Evolutionary conservation across 2,888 invertebrate genomes (phyloP).

Genomic region (Lamproptera curius): DNA sequence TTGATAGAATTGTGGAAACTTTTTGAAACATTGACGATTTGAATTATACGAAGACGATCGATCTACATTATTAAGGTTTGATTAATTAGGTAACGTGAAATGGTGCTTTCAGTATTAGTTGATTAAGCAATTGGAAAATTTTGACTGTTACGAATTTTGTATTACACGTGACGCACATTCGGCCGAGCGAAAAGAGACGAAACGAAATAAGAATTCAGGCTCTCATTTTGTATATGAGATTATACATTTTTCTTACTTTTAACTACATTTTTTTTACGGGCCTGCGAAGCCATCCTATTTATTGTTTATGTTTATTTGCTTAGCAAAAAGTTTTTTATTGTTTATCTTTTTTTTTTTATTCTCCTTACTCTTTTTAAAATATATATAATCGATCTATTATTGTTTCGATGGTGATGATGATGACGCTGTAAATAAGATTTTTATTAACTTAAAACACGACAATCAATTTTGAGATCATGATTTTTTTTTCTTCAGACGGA

Average conservation of each 20-base stretch:
- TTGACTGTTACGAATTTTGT: conserved; percentile 38
- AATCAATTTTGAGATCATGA: conserved; percentile 31
- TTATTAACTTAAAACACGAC: conserved; percentile 54
- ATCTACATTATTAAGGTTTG: conserved; percentile 47
- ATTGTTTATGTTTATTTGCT: conserved; percentile 62
- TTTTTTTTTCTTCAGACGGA: conserved; percentile 34
- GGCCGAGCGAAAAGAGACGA: conserved; percentile 28
- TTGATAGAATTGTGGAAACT: too few relatives aligned
- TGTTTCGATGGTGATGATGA: conserved; percentile 57
- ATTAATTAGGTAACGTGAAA: conserved; percentile 53
- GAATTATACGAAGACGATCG: conserved; percentile 44
- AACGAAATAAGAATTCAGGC: conserved; percentile 11
- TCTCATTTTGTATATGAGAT: conserved; percentile 21
- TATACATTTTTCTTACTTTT: conserved; percentile 12
- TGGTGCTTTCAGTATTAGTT: conserved; percentile 77
- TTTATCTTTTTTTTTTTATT: conserved; percentile 38
- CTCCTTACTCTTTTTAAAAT: conserved; percentile 42
- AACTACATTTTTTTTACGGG: conserved; percentile 31
- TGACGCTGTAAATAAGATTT: conserved; percentile 74
- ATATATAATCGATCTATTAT: conserved; percentile 47
- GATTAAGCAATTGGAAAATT: conserved; percentile 58
- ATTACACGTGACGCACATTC: conserved; percentile 51
- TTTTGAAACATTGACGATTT: conserved; percentile 30
- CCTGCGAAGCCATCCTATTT: conserved; percentile 42
- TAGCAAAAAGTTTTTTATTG: conserved; percentile 59